These are phyloP conservation scores for Hoplostethus mediterraneus DNA, from an alignment of 2,797 vertebrate species.

Conservation along the genomic window DNA sequence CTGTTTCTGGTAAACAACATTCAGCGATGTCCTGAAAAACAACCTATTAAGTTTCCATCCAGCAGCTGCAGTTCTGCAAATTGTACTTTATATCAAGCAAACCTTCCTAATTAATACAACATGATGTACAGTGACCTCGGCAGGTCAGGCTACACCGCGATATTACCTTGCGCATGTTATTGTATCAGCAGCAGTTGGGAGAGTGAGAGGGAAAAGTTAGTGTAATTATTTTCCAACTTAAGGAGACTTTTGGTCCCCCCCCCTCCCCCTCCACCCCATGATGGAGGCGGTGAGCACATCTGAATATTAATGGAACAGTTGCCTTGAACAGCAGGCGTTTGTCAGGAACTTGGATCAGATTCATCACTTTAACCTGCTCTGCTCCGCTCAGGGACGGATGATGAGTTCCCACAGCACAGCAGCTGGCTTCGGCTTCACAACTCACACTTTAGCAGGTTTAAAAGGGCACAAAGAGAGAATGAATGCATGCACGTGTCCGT, in stretches of 20 bases:
- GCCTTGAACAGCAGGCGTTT: conserved; percentile 82
- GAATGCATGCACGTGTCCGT: neutral
- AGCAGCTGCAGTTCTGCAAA: conserved; percentile 16
- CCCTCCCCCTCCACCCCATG: conserved; percentile 22
- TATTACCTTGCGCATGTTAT: neutral
- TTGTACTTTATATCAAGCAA: neutral
- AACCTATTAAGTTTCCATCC: neutral
- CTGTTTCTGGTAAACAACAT: no score
- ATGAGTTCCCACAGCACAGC: conserved; percentile 68
- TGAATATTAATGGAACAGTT: conserved; percentile 83
- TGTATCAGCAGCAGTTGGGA: conserved; percentile 31
- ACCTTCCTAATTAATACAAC: conserved; percentile 24
- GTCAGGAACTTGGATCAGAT: conserved; percentile 80
- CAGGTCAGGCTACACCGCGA: conserved; percentile 7
- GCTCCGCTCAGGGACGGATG: conserved; percentile 61
- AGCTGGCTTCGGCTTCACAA: conserved; percentile 60
- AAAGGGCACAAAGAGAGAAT: conserved; percentile 38
- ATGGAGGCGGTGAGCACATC: conserved; percentile 57
- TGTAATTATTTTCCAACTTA: conserved; percentile 68
- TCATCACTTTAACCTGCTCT: conserved; percentile 79
- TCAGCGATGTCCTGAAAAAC: neutral
- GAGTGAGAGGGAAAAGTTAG: conserved; percentile 49
- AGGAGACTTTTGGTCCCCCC: conserved; percentile 32
- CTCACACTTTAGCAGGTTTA: conserved; percentile 33
- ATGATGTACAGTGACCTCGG: conserved; percentile 17